Evolutionary conservation across 2,797 vertebrate genomes (phyloP).

Genomic region (Spatula clypeata): DNA sequence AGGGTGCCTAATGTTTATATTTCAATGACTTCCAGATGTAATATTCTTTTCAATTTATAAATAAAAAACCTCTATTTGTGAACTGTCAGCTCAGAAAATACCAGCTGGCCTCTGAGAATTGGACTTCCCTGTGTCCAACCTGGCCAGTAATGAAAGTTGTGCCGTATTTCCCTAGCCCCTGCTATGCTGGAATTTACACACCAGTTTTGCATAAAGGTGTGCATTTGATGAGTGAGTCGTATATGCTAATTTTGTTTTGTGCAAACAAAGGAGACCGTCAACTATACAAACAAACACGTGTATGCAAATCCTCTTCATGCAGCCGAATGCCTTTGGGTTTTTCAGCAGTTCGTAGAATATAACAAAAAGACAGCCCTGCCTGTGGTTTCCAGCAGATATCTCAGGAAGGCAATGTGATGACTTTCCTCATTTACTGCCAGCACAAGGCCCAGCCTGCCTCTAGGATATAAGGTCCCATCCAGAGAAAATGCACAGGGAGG

Average conservation of each 20-base stretch:
- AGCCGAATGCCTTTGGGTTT: background rate
- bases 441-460: conserved; percentile 21
- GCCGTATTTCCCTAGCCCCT: background rate
- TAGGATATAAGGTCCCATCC: background rate
- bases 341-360: background rate
- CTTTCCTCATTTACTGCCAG: background rate
- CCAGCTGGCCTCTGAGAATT: background rate
- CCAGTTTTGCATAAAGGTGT: conserved; percentile 18
- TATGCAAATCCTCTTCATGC: background rate
- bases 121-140: background rate
- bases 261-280: background rate
- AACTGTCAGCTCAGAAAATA: background rate
- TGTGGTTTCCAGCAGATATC: background rate
- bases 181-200: background rate
- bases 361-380: background rate
- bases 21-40: background rate
- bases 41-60: background rate
- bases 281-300: background rate
- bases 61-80: background rate
- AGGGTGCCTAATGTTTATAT: background rate
- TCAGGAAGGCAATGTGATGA: background rate
- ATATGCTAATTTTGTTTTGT: background rate
- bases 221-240: background rate
- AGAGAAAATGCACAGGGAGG: conserved; percentile 27
- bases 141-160: background rate